Evolutionary conservation across 2,888 invertebrate species (phyloP), one percentile per base, ranked within the genome.

Genomic region (Anaspis maculata): DNA sequence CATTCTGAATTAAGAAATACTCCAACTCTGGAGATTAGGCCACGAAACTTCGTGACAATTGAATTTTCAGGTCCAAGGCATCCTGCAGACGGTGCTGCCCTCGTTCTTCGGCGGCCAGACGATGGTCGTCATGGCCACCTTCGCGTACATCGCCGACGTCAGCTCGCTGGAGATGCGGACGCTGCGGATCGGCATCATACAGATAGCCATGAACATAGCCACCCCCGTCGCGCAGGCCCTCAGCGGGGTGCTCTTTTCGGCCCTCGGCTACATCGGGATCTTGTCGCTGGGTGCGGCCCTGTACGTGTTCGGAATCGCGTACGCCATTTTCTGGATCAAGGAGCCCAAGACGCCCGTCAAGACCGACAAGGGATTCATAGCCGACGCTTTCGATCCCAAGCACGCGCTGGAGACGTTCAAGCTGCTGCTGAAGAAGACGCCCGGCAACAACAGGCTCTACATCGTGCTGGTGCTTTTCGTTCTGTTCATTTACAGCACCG

Each of bases 81-180:
- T 74, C 26, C 67, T 72, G 29, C 73, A 76, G 61, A 66, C 68
- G 2, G 45, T 76, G 1, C 66, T 76, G 1, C 68, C 72, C 1
- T 72, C 76, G 0, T 59, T 77, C 15, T 70, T 71, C 13, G 78
- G 79, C 15, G 76, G 77, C 13, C 62, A 68, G 37, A 68, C 75
- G 0, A 59, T 64, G 53, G 37, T 66, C 11, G 52, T 60, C 3
- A 63, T 65, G 62, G 64, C 64, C 7, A 46, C 56, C 9, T 66
- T 59, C 37, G 53, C 65, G 2, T 66, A 66, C 37, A 57, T 66
- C 13, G 64, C 65, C 3, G 65, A 66, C 44, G 57, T 64, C 2
- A 65, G 77, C 23, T 66, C 73, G 1, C 34, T 71, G 13, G 73
- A 76, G 46, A 68, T 72, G 42, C 66, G 78, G 14, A 79, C 78